Evolutionary conservation across 2,113 vertebrate species (phyloP).

Genomic region (Montifringilla adamsi): DNA sequence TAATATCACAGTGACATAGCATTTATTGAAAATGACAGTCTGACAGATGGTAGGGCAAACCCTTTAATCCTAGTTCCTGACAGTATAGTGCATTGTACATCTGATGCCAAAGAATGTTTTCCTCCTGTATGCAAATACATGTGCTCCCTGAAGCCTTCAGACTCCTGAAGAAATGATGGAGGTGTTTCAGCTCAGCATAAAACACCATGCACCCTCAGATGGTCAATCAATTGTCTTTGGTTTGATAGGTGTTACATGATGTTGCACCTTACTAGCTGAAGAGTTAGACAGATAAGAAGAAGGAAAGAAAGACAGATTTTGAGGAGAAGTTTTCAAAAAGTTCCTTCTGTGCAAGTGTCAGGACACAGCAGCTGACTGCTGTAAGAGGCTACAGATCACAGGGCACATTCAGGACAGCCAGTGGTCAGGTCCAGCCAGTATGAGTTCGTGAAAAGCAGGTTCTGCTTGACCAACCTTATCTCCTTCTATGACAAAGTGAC

Average conservation of each 20-base stretch:
- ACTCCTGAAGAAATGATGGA: neutral
- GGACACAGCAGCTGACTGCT: neutral
- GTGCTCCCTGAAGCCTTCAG: neutral
- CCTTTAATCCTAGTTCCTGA: neutral
- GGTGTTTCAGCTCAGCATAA: neutral
- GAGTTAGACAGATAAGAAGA: neutral
- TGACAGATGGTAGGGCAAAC: conserved; percentile 35
- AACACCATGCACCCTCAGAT: neutral
- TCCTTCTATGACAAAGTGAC: neutral
- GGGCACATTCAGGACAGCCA: neutral
- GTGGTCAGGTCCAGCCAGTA: neutral
- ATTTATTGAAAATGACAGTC: conserved; percentile 49
- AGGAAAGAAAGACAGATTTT: neutral
- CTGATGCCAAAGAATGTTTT: neutral
- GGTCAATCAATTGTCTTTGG: neutral
- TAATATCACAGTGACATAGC: neutral
- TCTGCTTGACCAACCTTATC: neutral
- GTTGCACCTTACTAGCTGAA: neutral
- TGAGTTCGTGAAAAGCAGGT: neutral
- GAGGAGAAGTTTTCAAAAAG: neutral
- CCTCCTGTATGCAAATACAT: neutral
- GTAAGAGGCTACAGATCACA: neutral
- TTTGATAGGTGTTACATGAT: neutral
- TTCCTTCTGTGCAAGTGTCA: neutral
- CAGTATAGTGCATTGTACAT: neutral